A percentile compares a stretch with the other conserved stretches of the same genome.
These are phyloP conservation scores for Beris morrisii DNA, from an alignment of 2,888 invertebrate species.

Conservation along the genomic window DNA sequence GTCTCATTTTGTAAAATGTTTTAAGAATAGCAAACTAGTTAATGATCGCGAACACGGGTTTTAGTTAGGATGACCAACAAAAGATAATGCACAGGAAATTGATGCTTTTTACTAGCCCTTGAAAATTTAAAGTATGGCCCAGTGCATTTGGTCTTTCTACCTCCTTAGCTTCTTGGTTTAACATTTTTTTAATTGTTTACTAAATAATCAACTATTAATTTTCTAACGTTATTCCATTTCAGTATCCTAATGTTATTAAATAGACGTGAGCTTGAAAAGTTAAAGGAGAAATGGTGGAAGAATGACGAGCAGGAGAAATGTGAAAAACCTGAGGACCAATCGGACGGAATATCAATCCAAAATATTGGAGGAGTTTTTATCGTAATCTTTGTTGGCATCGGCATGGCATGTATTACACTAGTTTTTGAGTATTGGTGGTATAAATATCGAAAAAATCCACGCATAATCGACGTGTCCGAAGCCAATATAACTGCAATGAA, in stretches of 20 bases:
- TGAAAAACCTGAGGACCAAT: constrained; percentile 87
- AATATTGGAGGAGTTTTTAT: constrained; percentile 99
- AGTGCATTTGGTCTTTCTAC: too few relatives aligned
- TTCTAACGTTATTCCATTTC: background rate
- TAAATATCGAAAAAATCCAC: constrained; percentile 69
- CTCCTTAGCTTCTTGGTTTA: too few relatives aligned
- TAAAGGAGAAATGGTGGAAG: constrained; percentile 97
- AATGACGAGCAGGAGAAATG: constrained; percentile 77
- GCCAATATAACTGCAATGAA: constrained; percentile 46
- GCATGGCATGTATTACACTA: constrained; percentile 85
- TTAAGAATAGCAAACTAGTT: too few relatives aligned
- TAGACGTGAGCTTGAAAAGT: constrained; percentile 84
- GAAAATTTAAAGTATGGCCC: too few relatives aligned
- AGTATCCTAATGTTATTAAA: constrained; percentile 94
- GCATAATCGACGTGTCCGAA: constrained; percentile 66
- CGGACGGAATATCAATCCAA: constrained; percentile 95
- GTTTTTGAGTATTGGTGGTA: constrained; percentile 96
- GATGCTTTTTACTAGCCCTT: too few relatives aligned
- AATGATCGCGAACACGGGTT: too few relatives aligned
- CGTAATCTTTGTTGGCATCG: constrained; percentile 94
- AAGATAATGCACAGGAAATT: too few relatives aligned
- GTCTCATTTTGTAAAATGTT: too few relatives aligned
- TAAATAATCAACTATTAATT: too few relatives aligned
- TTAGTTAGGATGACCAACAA: too few relatives aligned
- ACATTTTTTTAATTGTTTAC: too few relatives aligned